Evolutionary conservation across 2,113 vertebrate species (phyloP).

Genomic region (Heterotis niloticus): DNA sequence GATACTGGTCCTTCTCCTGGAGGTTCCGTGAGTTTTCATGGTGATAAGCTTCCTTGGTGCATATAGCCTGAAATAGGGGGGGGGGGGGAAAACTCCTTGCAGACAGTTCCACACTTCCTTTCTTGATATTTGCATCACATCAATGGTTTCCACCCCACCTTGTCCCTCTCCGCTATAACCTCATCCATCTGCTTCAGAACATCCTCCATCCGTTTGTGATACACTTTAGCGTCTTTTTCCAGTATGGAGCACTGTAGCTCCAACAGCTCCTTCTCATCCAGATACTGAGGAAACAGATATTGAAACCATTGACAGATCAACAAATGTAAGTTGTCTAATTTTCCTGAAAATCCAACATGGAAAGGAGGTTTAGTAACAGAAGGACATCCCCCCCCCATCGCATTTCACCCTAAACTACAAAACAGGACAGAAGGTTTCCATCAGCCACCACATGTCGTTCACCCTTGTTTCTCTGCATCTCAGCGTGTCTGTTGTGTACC

Average conservation of each 20-base stretch:
- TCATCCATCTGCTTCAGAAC: slow-evolving; percentile 84
- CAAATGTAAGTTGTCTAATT: too few relatives aligned
- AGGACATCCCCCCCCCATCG: too few relatives aligned
- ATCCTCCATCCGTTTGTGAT: slow-evolving; percentile 76
- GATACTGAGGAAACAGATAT: slow-evolving; percentile 56
- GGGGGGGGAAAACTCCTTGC: not conserved
- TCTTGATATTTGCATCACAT: not conserved
- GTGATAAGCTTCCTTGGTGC: slow-evolving; percentile 69
- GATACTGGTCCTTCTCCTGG: slow-evolving; percentile 77
- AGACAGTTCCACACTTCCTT: not conserved
- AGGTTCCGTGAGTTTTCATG: slow-evolving; percentile 68
- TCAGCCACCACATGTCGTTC: too few relatives aligned
- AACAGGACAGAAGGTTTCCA: too few relatives aligned
- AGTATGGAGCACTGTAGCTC: slow-evolving; percentile 72
- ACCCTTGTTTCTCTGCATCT: not conserved
- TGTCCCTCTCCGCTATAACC: slow-evolving; percentile 79
- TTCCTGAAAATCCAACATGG: too few relatives aligned
- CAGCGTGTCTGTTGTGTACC: slow-evolving; percentile 51
- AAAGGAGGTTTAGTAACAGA: too few relatives aligned
- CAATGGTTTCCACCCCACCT: slow-evolving; percentile 56
- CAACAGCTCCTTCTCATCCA: slow-evolving; percentile 75
- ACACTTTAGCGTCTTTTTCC: slow-evolving; percentile 79
- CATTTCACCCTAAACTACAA: too few relatives aligned
- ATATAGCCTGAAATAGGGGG: slow-evolving; percentile 64
- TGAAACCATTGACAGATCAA: too few relatives aligned